phyloP scores from a whole-genome alignment of 2,888 invertebrate genomes.

The Schrankia costaestrigalis region DNA sequence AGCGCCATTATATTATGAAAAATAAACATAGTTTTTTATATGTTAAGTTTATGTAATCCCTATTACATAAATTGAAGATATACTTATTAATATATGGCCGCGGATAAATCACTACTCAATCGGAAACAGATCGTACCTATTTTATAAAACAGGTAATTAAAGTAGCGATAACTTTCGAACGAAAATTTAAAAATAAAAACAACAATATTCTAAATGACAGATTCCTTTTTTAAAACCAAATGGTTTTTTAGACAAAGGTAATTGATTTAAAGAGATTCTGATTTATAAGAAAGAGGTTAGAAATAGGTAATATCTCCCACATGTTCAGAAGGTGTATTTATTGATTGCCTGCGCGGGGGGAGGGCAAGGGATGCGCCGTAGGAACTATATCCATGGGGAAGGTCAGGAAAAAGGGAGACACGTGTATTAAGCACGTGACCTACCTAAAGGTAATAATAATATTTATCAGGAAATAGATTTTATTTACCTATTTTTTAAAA shows the following conservation, averaged over 20 bases:
- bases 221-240: neutral
- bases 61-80: no score
- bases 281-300: constrained; percentile 29
- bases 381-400: constrained; percentile 50
- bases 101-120: no score
- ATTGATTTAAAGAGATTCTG: neutral
- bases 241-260: neutral
- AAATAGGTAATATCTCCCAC: constrained; percentile 34
- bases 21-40: no score
- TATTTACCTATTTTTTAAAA: neutral
- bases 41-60: no score
- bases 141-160: no score
- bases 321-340: constrained; percentile 49
- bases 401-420: constrained; percentile 50
- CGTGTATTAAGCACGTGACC: constrained; percentile 27
- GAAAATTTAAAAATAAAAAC: neutral
- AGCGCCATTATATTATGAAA: no score
- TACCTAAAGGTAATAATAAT: constrained; percentile 4
- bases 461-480: neutral
- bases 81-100: no score
- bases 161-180: no score
- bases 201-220: neutral
- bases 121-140: no score
- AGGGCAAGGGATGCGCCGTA: constrained; percentile 49
- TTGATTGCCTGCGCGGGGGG: constrained; percentile 53